These are phyloP conservation scores for Chelon labrosus DNA, from an alignment of 2,797 vertebrate genomes.

Conservation along the genomic window DNA sequence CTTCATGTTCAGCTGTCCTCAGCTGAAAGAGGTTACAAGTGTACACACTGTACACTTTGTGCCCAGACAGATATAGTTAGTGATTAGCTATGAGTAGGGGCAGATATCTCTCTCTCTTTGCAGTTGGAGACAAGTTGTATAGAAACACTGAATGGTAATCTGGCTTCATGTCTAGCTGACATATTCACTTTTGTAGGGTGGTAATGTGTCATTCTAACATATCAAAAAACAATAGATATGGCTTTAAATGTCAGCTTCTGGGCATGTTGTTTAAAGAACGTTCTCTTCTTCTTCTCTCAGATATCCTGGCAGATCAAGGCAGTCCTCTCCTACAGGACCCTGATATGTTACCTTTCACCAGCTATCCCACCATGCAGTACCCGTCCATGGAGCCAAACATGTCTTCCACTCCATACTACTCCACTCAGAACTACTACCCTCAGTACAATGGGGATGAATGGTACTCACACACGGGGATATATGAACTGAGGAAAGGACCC, in stretches of 20 bases:
- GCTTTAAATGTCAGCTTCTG: not conserved
- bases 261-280: not conserved
- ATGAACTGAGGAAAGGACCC: conserved; percentile 91
- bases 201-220: not conserved
- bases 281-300: conserved; percentile 72
- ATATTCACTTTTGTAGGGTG: not conserved
- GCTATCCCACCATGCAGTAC: conserved; percentile 90
- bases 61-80: no score
- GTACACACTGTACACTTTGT: no score
- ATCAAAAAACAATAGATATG: not conserved
- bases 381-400: conserved; percentile 89
- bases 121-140: no score
- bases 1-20: no score
- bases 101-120: no score
- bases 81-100: no score
- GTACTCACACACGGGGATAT: conserved; percentile 89
- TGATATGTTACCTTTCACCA: conserved; percentile 89
- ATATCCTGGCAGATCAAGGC: conserved; percentile 91
- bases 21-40: no score
- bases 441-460: conserved; percentile 92
- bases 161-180: not conserved
- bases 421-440: conserved; percentile 91
- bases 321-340: conserved; percentile 90
- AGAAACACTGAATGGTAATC: not conserved
- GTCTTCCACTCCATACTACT: conserved; percentile 90